Evolutionary conservation across 2,113 vertebrate genomes (phyloP).

Genomic region (Macheiramphus alcinus): DNA sequence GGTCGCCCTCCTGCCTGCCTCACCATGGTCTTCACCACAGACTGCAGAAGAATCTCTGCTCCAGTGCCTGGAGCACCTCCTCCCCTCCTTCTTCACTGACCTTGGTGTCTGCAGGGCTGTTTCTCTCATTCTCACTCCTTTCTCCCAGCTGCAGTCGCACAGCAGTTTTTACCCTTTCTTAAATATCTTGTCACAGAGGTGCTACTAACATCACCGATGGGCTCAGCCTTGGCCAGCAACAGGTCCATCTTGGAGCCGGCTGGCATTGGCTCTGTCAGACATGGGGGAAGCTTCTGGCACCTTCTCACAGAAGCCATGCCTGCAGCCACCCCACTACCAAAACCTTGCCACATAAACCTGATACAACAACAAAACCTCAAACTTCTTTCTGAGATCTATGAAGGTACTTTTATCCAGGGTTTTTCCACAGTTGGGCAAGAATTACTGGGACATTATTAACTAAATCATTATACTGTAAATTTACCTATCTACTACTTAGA

Average conservation of each 20-base stretch:
- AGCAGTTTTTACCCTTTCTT: background rate
- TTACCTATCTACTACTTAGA: background rate
- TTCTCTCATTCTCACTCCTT: background rate
- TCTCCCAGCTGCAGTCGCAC: background rate
- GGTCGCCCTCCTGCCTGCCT: background rate
- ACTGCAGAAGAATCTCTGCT: background rate
- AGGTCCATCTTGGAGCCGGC: fast-evolving
- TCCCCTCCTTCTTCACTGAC: background rate
- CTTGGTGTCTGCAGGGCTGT: background rate
- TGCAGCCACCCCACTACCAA: background rate
- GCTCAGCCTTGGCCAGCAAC: background rate
- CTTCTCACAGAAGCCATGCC: background rate
- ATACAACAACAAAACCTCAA: background rate
- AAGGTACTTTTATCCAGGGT: background rate
- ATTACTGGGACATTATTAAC: background rate
- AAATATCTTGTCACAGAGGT: background rate
- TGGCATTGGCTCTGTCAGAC: background rate
- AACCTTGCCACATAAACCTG: background rate
- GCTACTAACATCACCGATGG: background rate
- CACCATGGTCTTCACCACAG: fast-evolving
- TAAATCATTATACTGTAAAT: background rate
- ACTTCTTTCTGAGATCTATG: background rate
- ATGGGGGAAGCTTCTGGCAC: background rate
- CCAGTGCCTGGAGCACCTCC: fast-evolving
- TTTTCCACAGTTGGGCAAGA: background rate